phyloP scores from a whole-genome alignment of 2,888 invertebrate genomes.

The Trachelus troglodyta region DNA sequence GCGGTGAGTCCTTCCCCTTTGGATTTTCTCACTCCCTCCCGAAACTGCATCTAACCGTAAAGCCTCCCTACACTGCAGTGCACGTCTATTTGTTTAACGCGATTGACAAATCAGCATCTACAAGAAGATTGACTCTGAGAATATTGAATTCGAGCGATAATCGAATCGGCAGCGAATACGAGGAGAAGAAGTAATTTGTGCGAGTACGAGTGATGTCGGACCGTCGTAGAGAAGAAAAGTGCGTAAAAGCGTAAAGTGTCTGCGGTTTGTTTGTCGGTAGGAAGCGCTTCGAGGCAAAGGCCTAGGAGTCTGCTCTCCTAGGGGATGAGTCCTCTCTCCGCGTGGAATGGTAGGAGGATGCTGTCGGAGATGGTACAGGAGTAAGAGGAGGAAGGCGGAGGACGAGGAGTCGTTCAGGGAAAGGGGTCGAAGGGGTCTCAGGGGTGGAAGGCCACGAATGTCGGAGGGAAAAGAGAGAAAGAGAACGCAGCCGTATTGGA shows the following conservation, averaged over 20 bases:
- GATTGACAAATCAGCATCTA: neutral
- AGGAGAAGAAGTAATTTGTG: neutral
- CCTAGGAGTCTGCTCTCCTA: constrained; percentile 40
- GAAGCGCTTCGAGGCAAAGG: constrained; percentile 43
- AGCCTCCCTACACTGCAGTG: neutral
- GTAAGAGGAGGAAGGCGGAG: constrained; percentile 46
- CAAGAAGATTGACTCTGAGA: neutral
- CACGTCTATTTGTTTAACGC: neutral
- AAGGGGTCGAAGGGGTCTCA: constrained; percentile 52
- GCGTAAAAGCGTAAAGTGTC: constrained; percentile 59
- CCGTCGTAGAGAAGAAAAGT: constrained; percentile 54
- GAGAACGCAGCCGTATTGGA: constrained; percentile 35
- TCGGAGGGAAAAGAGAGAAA: constrained; percentile 62
- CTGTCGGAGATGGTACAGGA: constrained; percentile 37
- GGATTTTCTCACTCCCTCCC: neutral
- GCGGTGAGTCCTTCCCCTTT: constrained; percentile 41
- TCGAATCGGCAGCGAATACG: neutral
- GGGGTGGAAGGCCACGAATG: constrained; percentile 61
- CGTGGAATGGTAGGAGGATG: constrained; percentile 27
- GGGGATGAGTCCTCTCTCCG: constrained; percentile 30
- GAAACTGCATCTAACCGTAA: neutral
- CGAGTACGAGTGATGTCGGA: neutral
- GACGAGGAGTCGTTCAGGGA: constrained; percentile 4
- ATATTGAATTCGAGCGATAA: neutral
- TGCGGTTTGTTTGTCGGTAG: constrained; percentile 48